Conservation (phyloP, 2,797 vertebrate species). For the Galago senegalensis region DNA sequence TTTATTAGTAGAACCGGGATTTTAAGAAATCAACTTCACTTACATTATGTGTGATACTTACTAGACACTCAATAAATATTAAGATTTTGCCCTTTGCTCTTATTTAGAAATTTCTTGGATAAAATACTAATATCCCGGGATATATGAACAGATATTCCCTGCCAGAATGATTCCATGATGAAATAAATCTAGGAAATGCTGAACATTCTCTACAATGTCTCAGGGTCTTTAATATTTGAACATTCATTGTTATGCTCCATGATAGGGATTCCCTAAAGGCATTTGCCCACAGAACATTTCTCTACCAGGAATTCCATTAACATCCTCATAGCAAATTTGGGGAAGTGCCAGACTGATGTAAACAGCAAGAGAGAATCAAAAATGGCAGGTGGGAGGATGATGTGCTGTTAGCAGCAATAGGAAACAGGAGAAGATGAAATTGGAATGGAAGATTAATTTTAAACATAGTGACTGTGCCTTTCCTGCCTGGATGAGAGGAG, state of each 20-base stretch:
- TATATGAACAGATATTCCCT: neutral
- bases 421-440: neutral
- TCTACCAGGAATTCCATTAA: slow-evolving; percentile 8
- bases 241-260: neutral
- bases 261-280: neutral
- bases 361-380: slow-evolving; percentile 2
- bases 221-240: slow-evolving; percentile 31
- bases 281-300: neutral
- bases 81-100: neutral
- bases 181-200: slow-evolving; percentile 27
- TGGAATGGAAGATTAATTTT: neutral
- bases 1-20: neutral
- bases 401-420: neutral
- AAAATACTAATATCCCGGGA: neutral
- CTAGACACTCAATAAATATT: neutral
- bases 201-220: neutral
- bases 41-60: neutral
- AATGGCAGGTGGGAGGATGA: neutral
- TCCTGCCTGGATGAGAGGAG: neutral
- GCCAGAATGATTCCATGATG: slow-evolving; percentile 23
- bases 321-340: neutral
- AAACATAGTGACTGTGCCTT: neutral
- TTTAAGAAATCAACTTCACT: neutral
- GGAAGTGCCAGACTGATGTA: neutral
- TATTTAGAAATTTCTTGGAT: slow-evolving; percentile 31